These are phyloP conservation scores for Caerostris extrusa DNA, from an alignment of 1,140 invertebrate species.

Conservation along the genomic window DNA sequence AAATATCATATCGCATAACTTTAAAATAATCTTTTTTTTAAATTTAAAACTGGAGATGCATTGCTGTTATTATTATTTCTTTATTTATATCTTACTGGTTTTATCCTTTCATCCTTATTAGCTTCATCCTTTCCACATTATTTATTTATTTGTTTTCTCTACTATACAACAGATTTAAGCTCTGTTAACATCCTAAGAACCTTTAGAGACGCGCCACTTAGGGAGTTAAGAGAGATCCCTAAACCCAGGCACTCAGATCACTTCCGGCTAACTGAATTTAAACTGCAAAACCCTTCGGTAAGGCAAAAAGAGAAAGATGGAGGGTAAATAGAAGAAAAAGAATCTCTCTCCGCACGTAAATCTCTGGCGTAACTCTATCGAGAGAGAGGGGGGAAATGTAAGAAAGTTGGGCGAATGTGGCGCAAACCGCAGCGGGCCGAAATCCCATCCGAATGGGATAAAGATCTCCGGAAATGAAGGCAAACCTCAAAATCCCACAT, in stretches of 20 bases:
- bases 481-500: slow-evolving; percentile 73
- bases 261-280: background rate
- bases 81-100: too few relatives aligned
- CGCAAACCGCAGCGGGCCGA: slow-evolving; percentile 60
- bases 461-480: slow-evolving; percentile 75
- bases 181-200: too few relatives aligned
- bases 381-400: background rate
- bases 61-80: too few relatives aligned
- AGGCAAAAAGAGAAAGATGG: background rate
- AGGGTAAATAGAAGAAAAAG: background rate
- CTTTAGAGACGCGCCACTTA: too few relatives aligned
- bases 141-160: too few relatives aligned
- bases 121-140: too few relatives aligned
- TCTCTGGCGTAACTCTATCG: background rate
- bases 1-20: too few relatives aligned
- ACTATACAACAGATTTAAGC: too few relatives aligned
- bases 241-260: background rate
- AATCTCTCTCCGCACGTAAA: background rate
- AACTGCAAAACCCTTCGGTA: background rate
- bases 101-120: too few relatives aligned
- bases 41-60: too few relatives aligned
- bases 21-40: too few relatives aligned
- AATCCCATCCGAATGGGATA: slow-evolving; percentile 68
- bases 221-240: too few relatives aligned
- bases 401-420: background rate